A percentile compares a stretch with the other conserved stretches of the same genome.
phyloP scores from a whole-genome alignment of 2,113 vertebrate genomes.

The Periophthalmodon schlosseri region DNA sequence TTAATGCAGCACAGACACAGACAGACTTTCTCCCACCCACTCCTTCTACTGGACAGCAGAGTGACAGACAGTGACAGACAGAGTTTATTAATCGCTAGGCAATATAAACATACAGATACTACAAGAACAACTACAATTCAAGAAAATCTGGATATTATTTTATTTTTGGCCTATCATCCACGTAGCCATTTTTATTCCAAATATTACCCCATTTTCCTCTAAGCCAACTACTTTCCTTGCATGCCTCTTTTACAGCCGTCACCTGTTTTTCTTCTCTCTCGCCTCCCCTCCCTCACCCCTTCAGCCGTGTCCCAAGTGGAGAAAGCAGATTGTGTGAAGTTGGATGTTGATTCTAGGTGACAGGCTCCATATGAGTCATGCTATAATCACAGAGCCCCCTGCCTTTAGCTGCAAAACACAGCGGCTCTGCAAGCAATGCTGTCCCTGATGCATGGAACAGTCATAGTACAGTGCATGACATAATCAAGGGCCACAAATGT shows the following conservation, averaged over 20 bases:
- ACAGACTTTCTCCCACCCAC: no score
- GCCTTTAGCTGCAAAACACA: slow-evolving; percentile 31
- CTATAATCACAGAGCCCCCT: slow-evolving; percentile 61
- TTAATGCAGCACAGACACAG: no score
- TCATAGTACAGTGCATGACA: slow-evolving; percentile 4
- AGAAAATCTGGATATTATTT: no score
- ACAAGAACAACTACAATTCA: no score
- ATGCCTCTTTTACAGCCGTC: no score
- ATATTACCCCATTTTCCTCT: background rate
- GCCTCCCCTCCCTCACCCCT: slow-evolving; percentile 16
- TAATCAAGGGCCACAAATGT: slow-evolving; percentile 3
- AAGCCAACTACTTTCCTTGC: no score
- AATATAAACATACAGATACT: no score
- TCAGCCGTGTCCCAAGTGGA: slow-evolving; percentile 35
- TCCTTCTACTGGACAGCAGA: no score
- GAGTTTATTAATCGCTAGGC: no score
- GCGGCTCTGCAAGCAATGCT: slow-evolving; percentile 30
- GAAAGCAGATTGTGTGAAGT: slow-evolving; percentile 62
- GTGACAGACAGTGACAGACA: no score
- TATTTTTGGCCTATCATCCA: background rate
- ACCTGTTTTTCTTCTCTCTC: background rate
- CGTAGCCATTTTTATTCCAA: background rate
- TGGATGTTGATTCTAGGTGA: slow-evolving; percentile 71
- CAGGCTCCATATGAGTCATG: slow-evolving; percentile 72
- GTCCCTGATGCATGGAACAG: slow-evolving; percentile 23